Base-by-base conservation (phyloP, 2,888 invertebrate genomes). In the Helicoverpa assulta region DNA sequence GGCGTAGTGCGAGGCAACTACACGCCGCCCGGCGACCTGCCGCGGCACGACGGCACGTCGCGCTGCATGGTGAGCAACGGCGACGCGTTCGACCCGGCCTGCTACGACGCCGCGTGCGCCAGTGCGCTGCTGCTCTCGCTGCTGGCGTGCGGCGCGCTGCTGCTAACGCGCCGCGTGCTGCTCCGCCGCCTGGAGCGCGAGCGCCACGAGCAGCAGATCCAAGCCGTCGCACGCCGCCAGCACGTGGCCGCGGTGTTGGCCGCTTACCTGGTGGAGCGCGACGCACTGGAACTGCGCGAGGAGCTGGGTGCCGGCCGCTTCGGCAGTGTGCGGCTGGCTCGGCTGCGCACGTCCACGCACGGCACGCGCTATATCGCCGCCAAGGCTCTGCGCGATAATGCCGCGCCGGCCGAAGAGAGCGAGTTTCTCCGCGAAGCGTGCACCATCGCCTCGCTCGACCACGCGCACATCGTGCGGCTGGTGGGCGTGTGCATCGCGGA, bases 381-480 rank as follows among this genome's bases (percentile, higher is more conserved):
- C 0, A 99, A 99, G 92, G 98, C 98, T 0, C 94, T 98, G 3
- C 98, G 98, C 90, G 96, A 97, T 0, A 96, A 97, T 12, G 98
- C 98, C 81, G 96, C 97, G 0, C 96, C 97, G 0, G 97, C 98
- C 75, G 98, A 98, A 87, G 98, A 98, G 89, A 93, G 98, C 29
- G 92, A 91, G 71, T 87, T 93, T 86, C 94, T 99, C 57, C 97
- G 98, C 62, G 99, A 99, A 91, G 99, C 98, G 0, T 98, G 98
- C 89, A 97, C 98, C 26, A 98, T 99, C 97, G 98, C 98, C 84
- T 80, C 97, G 55, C 98, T 99, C 85, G 97, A 97, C 62, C 98
- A 99, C 89, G 97, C 97, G 83, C 98, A 99, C 90, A 97, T 99
- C 53, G 97, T 99, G 8, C 96, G 97, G 76, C 94, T 99, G 19